Evolutionary conservation across 2,888 invertebrate species (phyloP).

Genomic region (Heterodera filipjevi): DNA sequence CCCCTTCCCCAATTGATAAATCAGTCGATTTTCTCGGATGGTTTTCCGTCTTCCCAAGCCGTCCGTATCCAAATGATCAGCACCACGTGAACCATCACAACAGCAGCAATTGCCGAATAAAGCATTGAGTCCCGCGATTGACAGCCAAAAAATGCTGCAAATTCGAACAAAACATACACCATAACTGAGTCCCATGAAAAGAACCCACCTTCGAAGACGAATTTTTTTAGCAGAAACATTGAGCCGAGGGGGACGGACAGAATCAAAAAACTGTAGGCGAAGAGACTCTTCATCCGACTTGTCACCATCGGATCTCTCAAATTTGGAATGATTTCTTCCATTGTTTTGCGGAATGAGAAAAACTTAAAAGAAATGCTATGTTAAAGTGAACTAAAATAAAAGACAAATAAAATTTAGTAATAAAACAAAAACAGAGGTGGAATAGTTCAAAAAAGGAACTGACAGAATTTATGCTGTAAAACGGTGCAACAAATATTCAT

Average conservation of each 20-base stretch:
- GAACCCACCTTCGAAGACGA: constrained; percentile 55
- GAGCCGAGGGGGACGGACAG: constrained; percentile 61
- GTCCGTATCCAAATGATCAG: constrained; percentile 55
- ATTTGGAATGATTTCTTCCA: constrained; percentile 55
- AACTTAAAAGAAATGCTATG: background rate
- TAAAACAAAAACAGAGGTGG: constrained; percentile 15
- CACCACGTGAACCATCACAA: constrained; percentile 60
- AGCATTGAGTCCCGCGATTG: constrained; percentile 54
- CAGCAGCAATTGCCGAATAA: constrained; percentile 63
- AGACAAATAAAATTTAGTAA: background rate
- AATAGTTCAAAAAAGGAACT: background rate
- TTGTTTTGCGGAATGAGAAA: constrained; percentile 1
- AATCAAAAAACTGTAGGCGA: constrained; percentile 60
- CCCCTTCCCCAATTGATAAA: background rate
- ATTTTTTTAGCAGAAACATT: constrained; percentile 62
- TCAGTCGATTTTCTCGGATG: constrained; percentile 44
- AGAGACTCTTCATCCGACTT: constrained; percentile 58
- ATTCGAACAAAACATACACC: background rate
- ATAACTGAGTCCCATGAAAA: background rate
- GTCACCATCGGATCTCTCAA: constrained; percentile 57
- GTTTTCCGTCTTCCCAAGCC: constrained; percentile 42
- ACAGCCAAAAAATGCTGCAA: constrained; percentile 57
- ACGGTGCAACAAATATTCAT: background rate
- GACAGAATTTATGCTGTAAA: constrained; percentile 7
- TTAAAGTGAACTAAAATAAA: background rate